These are phyloP conservation scores for Syncerus caffer DNA, from an alignment of 2,797 vertebrate species.

Conservation along the genomic window DNA sequence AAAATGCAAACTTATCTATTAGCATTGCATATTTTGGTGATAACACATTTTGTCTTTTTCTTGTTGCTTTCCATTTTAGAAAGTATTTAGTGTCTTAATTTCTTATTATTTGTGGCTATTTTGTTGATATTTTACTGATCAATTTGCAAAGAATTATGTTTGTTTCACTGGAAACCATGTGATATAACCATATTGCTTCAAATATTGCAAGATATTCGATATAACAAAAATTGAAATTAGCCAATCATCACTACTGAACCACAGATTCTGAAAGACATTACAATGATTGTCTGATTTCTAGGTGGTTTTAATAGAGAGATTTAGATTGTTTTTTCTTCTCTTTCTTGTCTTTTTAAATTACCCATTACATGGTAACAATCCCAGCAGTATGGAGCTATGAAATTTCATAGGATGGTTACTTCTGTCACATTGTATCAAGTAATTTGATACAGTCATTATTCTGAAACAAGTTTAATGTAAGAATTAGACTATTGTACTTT, in stretches of 20 bases:
- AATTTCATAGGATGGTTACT: not conserved
- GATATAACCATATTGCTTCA: not conserved
- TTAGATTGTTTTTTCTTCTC: not conserved
- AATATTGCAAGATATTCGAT: not conserved
- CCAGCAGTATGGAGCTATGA: not conserved
- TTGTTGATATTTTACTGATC: conserved; percentile 48
- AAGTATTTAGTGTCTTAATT: conserved; percentile 39
- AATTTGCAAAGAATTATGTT: conserved; percentile 10
- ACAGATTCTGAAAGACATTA: not conserved
- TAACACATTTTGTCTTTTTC: conserved; percentile 34
- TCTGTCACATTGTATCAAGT: not conserved
- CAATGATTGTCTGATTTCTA: not conserved
- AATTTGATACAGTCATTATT: not conserved
- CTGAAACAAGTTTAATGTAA: not conserved
- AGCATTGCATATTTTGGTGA: conserved; percentile 31
- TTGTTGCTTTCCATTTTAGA: conserved; percentile 31
- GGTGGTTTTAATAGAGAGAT: not conserved
- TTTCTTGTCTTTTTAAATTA: not conserved
- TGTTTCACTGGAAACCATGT: conserved; percentile 44
- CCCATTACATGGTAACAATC: not conserved
- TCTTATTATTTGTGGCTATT: conserved; percentile 47
- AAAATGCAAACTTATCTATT: conserved; percentile 44
- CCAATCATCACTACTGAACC: not conserved
- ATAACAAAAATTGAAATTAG: not conserved
- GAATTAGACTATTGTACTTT: not conserved